Conservation (phyloP, 2,888 invertebrate species). For the Pegoplata infirma region DNA sequence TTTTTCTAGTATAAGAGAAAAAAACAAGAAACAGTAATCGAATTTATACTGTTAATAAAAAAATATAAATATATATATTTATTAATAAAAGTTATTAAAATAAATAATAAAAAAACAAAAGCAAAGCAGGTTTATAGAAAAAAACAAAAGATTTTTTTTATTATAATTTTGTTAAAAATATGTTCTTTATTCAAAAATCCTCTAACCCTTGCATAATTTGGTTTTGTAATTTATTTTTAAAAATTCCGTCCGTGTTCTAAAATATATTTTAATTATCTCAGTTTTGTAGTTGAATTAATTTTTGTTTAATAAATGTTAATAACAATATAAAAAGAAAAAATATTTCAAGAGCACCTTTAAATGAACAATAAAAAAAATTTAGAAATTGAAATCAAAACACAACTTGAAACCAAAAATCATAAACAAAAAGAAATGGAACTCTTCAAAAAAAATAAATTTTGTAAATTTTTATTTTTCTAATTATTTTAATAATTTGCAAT, state of each 20-base stretch:
- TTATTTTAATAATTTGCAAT: neutral
- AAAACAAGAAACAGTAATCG: slow-evolving; percentile 62
- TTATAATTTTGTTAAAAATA: neutral
- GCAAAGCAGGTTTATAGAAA: slow-evolving; percentile 52
- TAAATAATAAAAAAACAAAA: slow-evolving; percentile 32
- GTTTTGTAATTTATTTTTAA: slow-evolving; percentile 58
- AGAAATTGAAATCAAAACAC: slow-evolving; percentile 59
- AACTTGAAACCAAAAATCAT: slow-evolving; percentile 60
- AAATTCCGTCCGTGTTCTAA: slow-evolving; percentile 64
- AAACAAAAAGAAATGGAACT: slow-evolving; percentile 43
- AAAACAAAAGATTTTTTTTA: slow-evolving; percentile 5
- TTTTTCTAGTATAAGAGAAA: slow-evolving; percentile 31
- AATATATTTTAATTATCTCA: slow-evolving; percentile 3
- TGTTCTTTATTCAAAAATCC: slow-evolving; percentile 21
- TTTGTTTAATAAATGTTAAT: slow-evolving; percentile 40
- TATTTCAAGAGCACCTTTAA: slow-evolving; percentile 70
- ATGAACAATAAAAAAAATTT: slow-evolving; percentile 70
- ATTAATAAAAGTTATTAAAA: slow-evolving; percentile 42
- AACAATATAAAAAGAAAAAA: slow-evolving; percentile 56
- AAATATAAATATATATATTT: slow-evolving; percentile 64
- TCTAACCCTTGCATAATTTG: slow-evolving; percentile 20
- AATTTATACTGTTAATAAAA: slow-evolving; percentile 62
- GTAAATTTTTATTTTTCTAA: slow-evolving; percentile 11
- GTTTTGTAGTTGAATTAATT: slow-evolving; percentile 22
- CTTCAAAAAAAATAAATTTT: slow-evolving; percentile 11